These are phyloP conservation scores for Chionomys nivalis DNA, from an alignment of 2,113 vertebrate genomes.

Conservation along the genomic window DNA sequence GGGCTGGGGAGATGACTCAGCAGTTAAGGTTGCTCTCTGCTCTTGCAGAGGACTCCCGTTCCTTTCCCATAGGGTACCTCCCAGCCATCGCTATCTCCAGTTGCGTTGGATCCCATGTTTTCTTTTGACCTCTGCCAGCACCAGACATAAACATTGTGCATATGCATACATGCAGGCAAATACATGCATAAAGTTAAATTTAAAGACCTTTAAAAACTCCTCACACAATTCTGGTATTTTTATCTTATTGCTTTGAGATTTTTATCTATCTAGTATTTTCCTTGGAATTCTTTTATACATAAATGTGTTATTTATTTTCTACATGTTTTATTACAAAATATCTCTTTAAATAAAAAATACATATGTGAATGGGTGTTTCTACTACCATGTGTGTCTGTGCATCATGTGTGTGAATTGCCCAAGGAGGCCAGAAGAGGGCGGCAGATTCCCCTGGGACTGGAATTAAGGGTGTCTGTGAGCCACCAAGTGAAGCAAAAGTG, in stretches of 20 bases:
- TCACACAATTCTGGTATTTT: conserved; percentile 1
- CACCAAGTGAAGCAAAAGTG: neutral
- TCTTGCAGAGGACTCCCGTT: neutral
- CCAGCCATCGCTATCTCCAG: neutral
- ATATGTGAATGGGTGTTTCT: neutral
- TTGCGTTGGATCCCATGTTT: neutral
- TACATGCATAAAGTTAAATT: neutral
- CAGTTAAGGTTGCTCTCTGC: neutral
- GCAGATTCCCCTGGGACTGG: neutral
- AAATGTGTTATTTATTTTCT: conserved; percentile 33
- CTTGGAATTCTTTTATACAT: conserved; percentile 42
- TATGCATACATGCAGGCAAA: neutral
- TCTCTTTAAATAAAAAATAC: neutral
- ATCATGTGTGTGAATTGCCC: neutral
- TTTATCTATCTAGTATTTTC: neutral
- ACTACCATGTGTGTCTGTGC: neutral
- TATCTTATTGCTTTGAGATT: neutral
- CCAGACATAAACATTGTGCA: neutral
- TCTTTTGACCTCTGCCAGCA: neutral
- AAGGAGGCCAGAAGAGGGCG: neutral
- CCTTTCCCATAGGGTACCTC: neutral
- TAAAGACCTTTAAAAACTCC: neutral
- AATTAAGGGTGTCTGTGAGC: neutral
- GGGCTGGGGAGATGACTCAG: neutral
- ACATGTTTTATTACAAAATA: neutral